These are phyloP conservation scores for Tetragnatha montana DNA, from an alignment of 2,888 invertebrate genomes.

Conservation along the genomic window DNA sequence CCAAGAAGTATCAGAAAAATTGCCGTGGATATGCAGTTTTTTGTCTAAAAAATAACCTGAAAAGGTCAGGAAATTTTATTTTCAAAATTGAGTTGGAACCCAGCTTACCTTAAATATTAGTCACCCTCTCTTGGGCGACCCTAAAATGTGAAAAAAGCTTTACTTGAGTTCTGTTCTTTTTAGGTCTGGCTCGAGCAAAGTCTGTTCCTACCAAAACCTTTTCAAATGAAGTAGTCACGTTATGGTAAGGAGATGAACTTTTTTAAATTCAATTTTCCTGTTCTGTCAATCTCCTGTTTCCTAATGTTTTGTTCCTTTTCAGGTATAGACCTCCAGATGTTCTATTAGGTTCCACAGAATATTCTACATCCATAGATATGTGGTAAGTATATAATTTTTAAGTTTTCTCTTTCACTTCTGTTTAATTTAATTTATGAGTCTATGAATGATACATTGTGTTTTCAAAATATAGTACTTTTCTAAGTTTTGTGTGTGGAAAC, in stretches of 20 bases:
- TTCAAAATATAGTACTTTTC: no score
- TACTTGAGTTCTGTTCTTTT: conserved; percentile 6
- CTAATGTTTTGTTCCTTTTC: conserved; percentile 8
- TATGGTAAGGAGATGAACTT: conserved; percentile 77
- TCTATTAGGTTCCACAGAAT: conserved; percentile 82
- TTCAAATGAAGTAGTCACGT: conserved; percentile 82
- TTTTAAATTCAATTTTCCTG: not conserved
- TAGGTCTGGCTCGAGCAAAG: conserved; percentile 79
- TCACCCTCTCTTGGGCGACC: no score
- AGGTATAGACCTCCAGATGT: conserved; percentile 82
- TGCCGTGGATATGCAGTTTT: no score
- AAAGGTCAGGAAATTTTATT: no score
- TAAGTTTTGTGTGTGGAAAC: no score
- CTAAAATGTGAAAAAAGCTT: no score
- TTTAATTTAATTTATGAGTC: no score
- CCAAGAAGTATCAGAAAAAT: no score
- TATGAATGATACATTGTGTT: no score
- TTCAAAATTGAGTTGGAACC: no score
- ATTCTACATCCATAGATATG: conserved; percentile 82
- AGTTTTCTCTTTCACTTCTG: not conserved
- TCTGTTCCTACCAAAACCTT: conserved; percentile 83
- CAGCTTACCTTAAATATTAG: no score
- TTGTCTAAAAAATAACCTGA: no score
- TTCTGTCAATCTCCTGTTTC: not conserved
- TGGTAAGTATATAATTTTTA: conserved; percentile 77